Base-by-base conservation (phyloP, 2,797 vertebrate species). In the Mus minutoides region DNA sequence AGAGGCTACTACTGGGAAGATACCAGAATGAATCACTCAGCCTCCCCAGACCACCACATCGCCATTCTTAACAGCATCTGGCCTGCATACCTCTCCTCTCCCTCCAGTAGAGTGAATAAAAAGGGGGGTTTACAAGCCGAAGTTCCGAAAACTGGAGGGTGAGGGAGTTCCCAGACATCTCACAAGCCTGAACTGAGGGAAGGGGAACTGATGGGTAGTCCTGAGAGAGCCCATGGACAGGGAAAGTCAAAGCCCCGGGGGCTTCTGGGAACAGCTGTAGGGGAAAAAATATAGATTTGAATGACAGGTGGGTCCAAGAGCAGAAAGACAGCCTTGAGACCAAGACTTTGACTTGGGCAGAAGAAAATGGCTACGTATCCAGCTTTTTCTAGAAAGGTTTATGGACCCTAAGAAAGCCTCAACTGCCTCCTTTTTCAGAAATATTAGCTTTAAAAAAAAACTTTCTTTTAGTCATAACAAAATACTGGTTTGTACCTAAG, bases 321-420 rank as follows among this genome's bases (percentile, higher is more conserved):
- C 90, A 34, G 14, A 69, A 75, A 8, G 24, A 31, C 21, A 52
- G 43, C 49, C 60, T 11, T 21, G 49, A 84, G 19, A 43, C 16
- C 13, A 37, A 34, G 17, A 49, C 24, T 76, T 86, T 86, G 31
- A 67, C 77, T 52, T 40, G 84, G 69, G 76, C 2, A 73, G 49
- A 87, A 90, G 83, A 88, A 77, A 84, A 86, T 24, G 89, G 34
- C 67, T 43, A 43, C 60, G 69, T 60, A 60, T 1, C 7, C 4
- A 29, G 67, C 31, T 31, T 84, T 78, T 87, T 67, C 69, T 86
- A 62, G 86, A 91, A 90, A 94, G 37, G 46, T 19, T 76, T 73
- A 46, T 21, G 24, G 43, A 75, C 49, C 12, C 64, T 77, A 88
- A 92, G 43, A 5, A n/a, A 56, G 43, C 31, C 37, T 62, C 56